These are phyloP conservation scores for Pseudopodoces humilis DNA, from an alignment of 2,113 vertebrate genomes.

Conservation along the genomic window DNA sequence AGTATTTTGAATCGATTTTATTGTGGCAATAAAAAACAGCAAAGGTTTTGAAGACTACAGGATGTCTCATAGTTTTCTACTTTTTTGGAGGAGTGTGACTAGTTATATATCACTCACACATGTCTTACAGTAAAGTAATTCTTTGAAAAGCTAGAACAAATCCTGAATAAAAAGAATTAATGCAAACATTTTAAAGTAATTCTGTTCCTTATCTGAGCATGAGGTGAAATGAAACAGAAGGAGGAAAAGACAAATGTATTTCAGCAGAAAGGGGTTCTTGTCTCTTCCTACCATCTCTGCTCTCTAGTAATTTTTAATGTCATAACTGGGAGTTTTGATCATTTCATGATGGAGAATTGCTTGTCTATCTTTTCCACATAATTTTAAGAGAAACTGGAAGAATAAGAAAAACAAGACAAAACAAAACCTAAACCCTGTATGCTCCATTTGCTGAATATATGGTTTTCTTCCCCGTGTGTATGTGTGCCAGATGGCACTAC, in stretches of 20 bases:
- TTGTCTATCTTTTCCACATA: neutral
- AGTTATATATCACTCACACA: neutral
- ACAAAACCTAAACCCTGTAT: neutral
- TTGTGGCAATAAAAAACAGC: neutral
- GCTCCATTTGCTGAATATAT: conserved; percentile 38
- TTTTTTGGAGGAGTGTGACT: neutral
- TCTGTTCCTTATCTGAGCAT: neutral
- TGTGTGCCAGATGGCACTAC: conserved; percentile 24
- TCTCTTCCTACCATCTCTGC: neutral
- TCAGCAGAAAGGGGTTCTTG: neutral
- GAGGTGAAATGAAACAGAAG: neutral
- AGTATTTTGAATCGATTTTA: neutral
- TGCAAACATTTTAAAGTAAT: neutral
- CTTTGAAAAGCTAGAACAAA: neutral
- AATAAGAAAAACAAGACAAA: neutral
- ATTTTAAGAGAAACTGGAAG: neutral
- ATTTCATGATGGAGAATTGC: neutral
- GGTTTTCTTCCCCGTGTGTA: neutral
- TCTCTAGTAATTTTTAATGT: neutral
- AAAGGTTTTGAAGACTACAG: neutral
- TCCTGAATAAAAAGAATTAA: neutral
- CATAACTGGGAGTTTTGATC: neutral
- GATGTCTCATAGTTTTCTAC: rapidly evolving
- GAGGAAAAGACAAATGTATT: neutral
- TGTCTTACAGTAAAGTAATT: neutral